These are phyloP conservation scores for Lymantria monacha DNA, from an alignment of 2,888 invertebrate species.

Conservation along the genomic window DNA sequence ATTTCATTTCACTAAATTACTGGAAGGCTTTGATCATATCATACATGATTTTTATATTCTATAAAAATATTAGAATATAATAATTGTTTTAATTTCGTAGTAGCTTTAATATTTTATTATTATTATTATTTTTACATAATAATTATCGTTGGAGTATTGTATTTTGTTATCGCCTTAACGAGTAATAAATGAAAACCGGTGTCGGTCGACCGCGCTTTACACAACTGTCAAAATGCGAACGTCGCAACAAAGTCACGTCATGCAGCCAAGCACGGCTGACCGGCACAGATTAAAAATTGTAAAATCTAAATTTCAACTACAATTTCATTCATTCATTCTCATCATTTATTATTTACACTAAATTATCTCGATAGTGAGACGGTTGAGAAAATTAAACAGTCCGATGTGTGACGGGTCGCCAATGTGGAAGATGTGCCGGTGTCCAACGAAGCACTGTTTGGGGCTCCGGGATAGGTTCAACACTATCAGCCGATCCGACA, in stretches of 20 bases:
- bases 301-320: constrained; percentile 57
- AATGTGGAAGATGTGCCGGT: constrained; percentile 74
- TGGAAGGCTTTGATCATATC: constrained; percentile 81
- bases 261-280: constrained; percentile 39
- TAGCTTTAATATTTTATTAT: constrained; percentile 62
- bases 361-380: constrained; percentile 26
- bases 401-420: constrained; percentile 72
- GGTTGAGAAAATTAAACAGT: constrained; percentile 45
- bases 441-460: constrained; percentile 64
- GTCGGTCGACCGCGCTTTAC: constrained; percentile 37
- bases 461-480: constrained; percentile 7
- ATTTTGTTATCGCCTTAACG: constrained; percentile 59
- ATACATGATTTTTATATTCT: constrained; percentile 74
- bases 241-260: constrained; percentile 52
- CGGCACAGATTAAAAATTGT: constrained; percentile 45
- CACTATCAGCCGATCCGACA: constrained; percentile 14
- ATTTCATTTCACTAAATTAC: constrained; percentile 75
- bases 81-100: constrained; percentile 59
- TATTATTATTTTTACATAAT: constrained; percentile 43
- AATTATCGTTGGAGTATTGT: constrained; percentile 69
- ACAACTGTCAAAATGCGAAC: constrained; percentile 13
- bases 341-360: constrained; percentile 57
- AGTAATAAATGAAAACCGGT: constrained; percentile 48
- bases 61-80: constrained; percentile 81
- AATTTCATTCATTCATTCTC: constrained; percentile 43